Percentiles rank a stretch among this genome's conserved stretches.
phyloP scores from a whole-genome alignment of 2,888 invertebrate genomes.

The Ptilodon capucinus region DNA sequence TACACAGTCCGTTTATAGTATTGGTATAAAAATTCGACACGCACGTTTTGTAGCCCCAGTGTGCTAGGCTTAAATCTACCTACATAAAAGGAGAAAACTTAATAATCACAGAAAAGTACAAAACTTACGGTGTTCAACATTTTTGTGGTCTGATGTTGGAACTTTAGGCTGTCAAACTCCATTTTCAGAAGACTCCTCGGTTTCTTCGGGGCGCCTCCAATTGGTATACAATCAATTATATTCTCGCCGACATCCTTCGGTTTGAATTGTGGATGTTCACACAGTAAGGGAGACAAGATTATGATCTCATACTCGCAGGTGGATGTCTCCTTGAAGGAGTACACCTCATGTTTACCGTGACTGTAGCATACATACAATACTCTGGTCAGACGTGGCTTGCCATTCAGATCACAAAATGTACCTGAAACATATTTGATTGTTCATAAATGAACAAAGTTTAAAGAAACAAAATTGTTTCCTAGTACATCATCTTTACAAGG shows the following conservation, averaged over 20 bases:
- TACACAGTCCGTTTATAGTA: too few relatives aligned
- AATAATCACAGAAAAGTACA: conserved; percentile 1
- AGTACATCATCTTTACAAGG: too few relatives aligned
- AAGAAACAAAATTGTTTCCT: too few relatives aligned
- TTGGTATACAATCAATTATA: conserved; percentile 87
- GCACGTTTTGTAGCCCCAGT: too few relatives aligned
- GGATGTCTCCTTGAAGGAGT: conserved; percentile 95
- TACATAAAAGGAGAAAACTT: conserved; percentile 2
- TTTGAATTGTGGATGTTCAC: conserved; percentile 94
- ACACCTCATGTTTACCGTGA: conserved; percentile 95
- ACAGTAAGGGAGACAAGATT: conserved; percentile 93
- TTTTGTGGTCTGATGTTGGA: conserved; percentile 83
- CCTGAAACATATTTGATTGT: too few relatives aligned
- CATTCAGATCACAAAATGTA: conserved; percentile 95
- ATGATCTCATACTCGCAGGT: conserved; percentile 97
- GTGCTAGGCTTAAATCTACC: too few relatives aligned
- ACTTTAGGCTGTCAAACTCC: conserved; percentile 87
- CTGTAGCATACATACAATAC: conserved; percentile 95
- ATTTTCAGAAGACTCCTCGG: conserved; percentile 88
- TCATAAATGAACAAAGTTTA: too few relatives aligned
- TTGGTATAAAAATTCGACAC: too few relatives aligned
- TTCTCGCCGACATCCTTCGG: conserved; percentile 90
- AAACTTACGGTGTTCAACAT: conserved; percentile 58
- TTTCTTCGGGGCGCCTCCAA: conserved; percentile 86
- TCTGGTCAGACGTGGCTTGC: conserved; percentile 90